Conservation (phyloP, 2,888 invertebrate genomes). For the Papilio protenor region DNA sequence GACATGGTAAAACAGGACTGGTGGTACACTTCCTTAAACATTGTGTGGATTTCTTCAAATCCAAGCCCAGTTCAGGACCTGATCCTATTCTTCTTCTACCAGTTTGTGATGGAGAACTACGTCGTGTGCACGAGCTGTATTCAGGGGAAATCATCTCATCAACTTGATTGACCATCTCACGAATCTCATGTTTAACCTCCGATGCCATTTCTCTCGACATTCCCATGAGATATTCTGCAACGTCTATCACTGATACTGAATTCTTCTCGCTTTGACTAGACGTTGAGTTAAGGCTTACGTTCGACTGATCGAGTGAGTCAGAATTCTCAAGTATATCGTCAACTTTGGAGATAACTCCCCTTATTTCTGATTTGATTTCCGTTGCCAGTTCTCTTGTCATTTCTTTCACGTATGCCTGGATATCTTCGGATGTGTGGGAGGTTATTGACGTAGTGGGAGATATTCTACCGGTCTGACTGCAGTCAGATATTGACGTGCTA, state of each 20-base stretch:
- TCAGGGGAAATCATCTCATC: constrained; percentile 87
- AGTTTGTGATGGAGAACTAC: constrained; percentile 78
- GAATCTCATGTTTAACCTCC: constrained; percentile 90
- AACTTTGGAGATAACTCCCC: constrained; percentile 91
- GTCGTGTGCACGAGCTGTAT: constrained; percentile 66
- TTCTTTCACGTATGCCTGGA: constrained; percentile 90
- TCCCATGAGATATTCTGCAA: constrained; percentile 91
- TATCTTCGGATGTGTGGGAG: constrained; percentile 85
- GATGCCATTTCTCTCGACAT: constrained; percentile 91
- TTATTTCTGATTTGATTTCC: constrained; percentile 92
- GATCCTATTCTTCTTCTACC: constrained; percentile 73
- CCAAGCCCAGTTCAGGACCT: constrained; percentile 76
- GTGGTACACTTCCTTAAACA: constrained; percentile 76
- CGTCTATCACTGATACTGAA: constrained; percentile 89
- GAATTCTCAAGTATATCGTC: constrained; percentile 91
- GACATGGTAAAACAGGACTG: constrained; percentile 72
- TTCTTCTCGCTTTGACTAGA: constrained; percentile 87
- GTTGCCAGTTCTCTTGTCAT: constrained; percentile 91
- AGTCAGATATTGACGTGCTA: constrained; percentile 82
- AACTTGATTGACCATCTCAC: constrained; percentile 89
- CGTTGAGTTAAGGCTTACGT: constrained; percentile 78
- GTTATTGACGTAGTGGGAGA: constrained; percentile 83
- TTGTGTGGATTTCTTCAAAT: constrained; percentile 64
- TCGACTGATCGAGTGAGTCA: constrained; percentile 83
- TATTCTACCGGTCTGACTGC: constrained; percentile 81